Evolutionary conservation across 2,113 vertebrate species (phyloP), one percentile per base, ranked within the genome.

Genomic region (Corythornis cristatus): DNA sequence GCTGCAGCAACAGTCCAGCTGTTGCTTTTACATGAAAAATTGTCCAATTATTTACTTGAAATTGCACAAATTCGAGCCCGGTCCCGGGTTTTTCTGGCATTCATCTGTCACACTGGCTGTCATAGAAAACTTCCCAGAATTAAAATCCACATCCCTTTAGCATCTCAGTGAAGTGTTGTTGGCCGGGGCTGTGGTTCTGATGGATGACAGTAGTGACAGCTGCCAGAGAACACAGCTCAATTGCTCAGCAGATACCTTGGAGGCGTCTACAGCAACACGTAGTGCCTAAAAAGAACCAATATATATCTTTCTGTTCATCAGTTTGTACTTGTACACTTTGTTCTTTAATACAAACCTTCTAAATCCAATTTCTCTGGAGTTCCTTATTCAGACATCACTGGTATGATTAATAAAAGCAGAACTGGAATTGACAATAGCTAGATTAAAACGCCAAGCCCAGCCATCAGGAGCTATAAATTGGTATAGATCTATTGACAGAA

Each of bases 141-240:
- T 95, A 96, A 96, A 97, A 90, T 95, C 83, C 42, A 42, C 71
- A 82, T 91, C 86, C 93, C 93, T 94, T 89, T 79, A 97, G 89
- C 91, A 96, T 66, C 86, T 96, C 42, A 51, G 94, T 78, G 95
- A 95, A 94, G 68, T 82, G 66, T 91, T 95, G 79, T 82, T 37
- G 18, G 83, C 82, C 85, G 70, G 61, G 50, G 45, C 79, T 81
- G 48, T 54, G 64, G 28, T 80, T 42, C 35, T 98, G 97, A 98
- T 94, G 66, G 93, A 97, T 98, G 96, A 93, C 16, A 50, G 57
- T 68, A 50, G 70, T 95, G 96, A 94, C 96, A 97, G 93, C 65
- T 96, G 95, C 93, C 96, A 96, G 93, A 70, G 97, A 94, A 96
- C 58, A 68, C 64, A 46, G 73, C 37, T 46, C 58, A 96, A 94